Percentiles rank a stretch among this genome's conserved stretches.
These are phyloP conservation scores for Acleris emargana DNA, from an alignment of 2,888 invertebrate species.

Conservation along the genomic window DNA sequence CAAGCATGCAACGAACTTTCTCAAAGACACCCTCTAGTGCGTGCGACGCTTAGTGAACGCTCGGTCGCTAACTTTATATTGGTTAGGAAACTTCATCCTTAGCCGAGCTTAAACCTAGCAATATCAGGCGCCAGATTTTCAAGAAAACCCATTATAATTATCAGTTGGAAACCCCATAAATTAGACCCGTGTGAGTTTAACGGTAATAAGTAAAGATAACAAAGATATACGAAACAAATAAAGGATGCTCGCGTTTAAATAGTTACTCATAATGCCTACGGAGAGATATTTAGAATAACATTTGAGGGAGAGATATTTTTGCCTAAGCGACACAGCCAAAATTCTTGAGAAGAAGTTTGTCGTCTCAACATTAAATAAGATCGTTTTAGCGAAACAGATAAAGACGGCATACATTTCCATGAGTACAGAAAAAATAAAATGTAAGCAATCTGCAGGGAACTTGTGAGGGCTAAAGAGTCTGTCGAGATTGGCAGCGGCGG, in stretches of 20 bases:
- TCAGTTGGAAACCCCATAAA: conserved; percentile 13
- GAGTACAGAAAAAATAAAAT: conserved; percentile 66
- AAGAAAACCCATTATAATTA: conserved; percentile 34
- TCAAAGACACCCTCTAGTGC: conserved; percentile 78
- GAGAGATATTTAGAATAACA: conserved; percentile 39
- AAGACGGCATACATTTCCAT: conserved; percentile 74
- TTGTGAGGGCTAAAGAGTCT: conserved; percentile 63
- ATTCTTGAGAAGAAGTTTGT: conserved; percentile 67
- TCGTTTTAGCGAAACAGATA: conserved; percentile 71
- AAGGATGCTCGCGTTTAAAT: conserved; percentile 52
- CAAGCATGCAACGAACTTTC: conserved; percentile 80
- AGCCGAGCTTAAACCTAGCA: conserved; percentile 56
- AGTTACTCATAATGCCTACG: conserved; percentile 56
- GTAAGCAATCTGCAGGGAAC: conserved; percentile 63
- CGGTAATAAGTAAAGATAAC: conserved; percentile 5
- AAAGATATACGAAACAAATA: conserved; percentile 35
- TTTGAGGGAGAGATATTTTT: conserved; percentile 53
- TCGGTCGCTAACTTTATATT: conserved; percentile 76
- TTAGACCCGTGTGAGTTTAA: conserved; percentile 15
- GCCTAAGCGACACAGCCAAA: conserved; percentile 55
- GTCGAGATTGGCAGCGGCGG: conserved; percentile 62
- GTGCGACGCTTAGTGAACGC: conserved; percentile 74
- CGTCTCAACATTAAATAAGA: conserved; percentile 73
- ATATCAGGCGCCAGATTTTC: conserved; percentile 41
- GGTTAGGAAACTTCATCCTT: conserved; percentile 74